A percentile compares a stretch with the other conserved stretches of the same genome.
phyloP scores from a whole-genome alignment of 2,888 invertebrate genomes.

The Melanchra persicariae region DNA sequence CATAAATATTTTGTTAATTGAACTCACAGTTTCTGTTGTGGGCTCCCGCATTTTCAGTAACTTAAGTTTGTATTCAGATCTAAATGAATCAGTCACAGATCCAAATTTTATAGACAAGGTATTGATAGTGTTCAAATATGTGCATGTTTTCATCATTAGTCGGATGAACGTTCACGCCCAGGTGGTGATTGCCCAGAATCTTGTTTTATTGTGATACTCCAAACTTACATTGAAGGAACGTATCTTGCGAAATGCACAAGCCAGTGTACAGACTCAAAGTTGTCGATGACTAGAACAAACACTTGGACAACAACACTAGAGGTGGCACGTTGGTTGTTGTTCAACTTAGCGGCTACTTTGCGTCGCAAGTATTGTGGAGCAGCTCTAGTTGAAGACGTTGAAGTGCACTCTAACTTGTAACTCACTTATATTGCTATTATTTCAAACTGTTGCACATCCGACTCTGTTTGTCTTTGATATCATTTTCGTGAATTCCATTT shows the following conservation, averaged over 20 bases:
- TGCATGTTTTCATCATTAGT: no score
- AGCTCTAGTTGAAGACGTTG: not conserved
- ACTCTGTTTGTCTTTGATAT: not conserved
- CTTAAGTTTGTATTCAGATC: no score
- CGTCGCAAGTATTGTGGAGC: not conserved
- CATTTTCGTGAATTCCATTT: not conserved
- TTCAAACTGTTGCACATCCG: not conserved
- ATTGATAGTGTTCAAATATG: no score
- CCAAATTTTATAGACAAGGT: no score
- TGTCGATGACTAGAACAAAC: not conserved
- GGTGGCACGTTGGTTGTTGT: not conserved
- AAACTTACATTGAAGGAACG: not conserved
- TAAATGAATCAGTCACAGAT: no score
- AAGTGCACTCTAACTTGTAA: constrained; percentile 34
- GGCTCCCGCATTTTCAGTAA: not conserved
- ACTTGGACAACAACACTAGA: constrained; percentile 5
- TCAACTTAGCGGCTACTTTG: not conserved
- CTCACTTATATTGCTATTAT: not conserved
- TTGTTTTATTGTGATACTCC: not conserved
- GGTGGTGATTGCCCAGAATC: not conserved
- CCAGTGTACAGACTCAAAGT: not conserved
- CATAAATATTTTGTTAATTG: not conserved
- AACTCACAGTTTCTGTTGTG: not conserved
- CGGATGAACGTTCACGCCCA: no score
- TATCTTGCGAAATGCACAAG: not conserved